Conservation (phyloP, 2,113 vertebrate species). For the Accipiter virgatus region DNA sequence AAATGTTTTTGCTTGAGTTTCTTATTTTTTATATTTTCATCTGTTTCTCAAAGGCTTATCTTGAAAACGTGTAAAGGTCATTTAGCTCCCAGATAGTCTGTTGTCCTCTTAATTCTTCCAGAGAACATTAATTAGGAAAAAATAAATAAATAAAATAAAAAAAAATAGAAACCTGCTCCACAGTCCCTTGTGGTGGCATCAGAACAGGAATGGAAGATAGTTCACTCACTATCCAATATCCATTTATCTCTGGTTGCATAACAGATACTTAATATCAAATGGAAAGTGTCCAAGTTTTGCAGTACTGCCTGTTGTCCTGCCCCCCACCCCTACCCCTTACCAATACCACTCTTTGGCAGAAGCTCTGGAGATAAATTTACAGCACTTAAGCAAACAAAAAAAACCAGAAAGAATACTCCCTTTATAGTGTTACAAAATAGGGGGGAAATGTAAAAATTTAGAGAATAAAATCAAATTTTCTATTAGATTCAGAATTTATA, state of each 20-base stretch:
- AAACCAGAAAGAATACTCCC: not conserved
- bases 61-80: not conserved
- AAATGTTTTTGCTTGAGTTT: not conserved
- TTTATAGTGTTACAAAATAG: not conserved
- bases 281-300: not conserved
- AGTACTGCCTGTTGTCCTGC: not conserved
- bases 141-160: rapidly evolving
- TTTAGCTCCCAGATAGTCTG: not conserved
- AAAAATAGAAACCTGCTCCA: not conserved
- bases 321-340: not conserved
- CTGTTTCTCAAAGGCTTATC: not conserved
- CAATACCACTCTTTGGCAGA: not conserved
- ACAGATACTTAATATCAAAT: not conserved
- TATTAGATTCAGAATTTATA: not conserved
- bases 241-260: not conserved
- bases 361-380: not conserved
- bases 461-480: not conserved
- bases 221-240: not conserved
- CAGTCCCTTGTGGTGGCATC: not conserved
- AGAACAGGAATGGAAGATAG: not conserved
- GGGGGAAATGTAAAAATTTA: not conserved
- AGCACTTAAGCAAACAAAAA: not conserved
- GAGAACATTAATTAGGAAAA: not conserved
- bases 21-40: not conserved
- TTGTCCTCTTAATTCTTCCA: not conserved